phyloP scores from a whole-genome alignment of 1,140 invertebrate species.

The Mesaphorura yosii region DNA sequence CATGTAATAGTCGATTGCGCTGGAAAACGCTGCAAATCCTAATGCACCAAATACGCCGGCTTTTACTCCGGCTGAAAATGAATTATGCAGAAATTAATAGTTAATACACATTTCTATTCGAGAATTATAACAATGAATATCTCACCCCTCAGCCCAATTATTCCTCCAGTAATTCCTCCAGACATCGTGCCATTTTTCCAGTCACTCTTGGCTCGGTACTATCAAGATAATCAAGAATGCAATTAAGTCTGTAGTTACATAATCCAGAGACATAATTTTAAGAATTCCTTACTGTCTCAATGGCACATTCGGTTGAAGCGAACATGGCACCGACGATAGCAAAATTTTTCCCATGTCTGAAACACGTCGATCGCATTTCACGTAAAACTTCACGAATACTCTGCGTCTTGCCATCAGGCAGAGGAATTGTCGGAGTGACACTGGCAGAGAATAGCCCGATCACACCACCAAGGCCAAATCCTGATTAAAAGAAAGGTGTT shows the following conservation, averaged over 20 bases:
- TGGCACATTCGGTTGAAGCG: slow-evolving; percentile 79
- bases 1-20: slow-evolving; percentile 90
- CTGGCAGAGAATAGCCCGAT: slow-evolving; percentile 92
- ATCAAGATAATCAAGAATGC: slow-evolving; percentile 36
- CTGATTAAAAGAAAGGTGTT: slow-evolving; percentile 39
- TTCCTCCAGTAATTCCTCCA: slow-evolving; percentile 80
- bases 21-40: slow-evolving; percentile 92
- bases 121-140: slow-evolving; percentile 1
- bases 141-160: slow-evolving; percentile 85
- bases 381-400: slow-evolving; percentile 67
- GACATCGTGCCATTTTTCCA: slow-evolving; percentile 94
- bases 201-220: slow-evolving; percentile 83
- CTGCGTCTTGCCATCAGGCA: slow-evolving; percentile 63
- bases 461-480: slow-evolving; percentile 76
- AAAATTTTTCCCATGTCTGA: slow-evolving; percentile 95
- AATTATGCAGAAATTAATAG: slow-evolving; percentile 1
- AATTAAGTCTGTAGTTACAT: slow-evolving; percentile 2
- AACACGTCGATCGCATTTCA: slow-evolving; percentile 83
- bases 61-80: slow-evolving; percentile 71
- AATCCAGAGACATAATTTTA: slow-evolving; percentile 14
- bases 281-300: slow-evolving; percentile 60
- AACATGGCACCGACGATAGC: slow-evolving; percentile 87
- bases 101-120: neutral
- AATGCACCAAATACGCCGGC: slow-evolving; percentile 81
- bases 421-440: slow-evolving; percentile 67